Conservation (phyloP, 2,888 invertebrate species). For the Ametastegia equiseti region DNA sequence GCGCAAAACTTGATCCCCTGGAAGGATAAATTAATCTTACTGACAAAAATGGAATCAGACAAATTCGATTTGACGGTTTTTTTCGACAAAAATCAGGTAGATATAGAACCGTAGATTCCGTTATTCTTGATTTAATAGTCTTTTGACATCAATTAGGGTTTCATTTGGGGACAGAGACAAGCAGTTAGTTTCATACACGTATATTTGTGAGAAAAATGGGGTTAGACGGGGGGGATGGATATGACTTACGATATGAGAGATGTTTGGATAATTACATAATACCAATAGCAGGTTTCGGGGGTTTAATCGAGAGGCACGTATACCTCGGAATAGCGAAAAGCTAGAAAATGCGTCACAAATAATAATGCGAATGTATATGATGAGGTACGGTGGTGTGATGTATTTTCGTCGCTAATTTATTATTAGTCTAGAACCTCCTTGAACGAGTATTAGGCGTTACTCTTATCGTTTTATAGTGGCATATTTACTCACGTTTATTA, state of each 20-base stretch:
- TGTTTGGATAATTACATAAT: neutral
- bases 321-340: neutral
- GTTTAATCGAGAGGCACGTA: neutral
- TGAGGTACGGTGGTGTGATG: neutral
- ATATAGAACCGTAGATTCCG: no score
- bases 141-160: no score
- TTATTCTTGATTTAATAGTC: no score
- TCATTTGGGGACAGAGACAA: no score
- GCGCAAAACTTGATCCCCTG: neutral
- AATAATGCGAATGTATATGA: neutral
- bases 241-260: neutral
- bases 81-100: no score
- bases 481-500: constrained; percentile 5
- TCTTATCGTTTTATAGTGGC: neutral
- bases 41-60: no score
- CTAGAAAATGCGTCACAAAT: constrained; percentile 22
- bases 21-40: no score
- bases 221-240: no score
- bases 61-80: no score
- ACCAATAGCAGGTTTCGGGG: neutral
- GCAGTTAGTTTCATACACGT: no score
- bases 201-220: no score
- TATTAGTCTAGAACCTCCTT: neutral
- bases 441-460: neutral
- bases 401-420: neutral